Percentiles rank a stretch among this genome's conserved stretches.
Evolutionary conservation across 2,113 vertebrate species (phyloP).

Genomic region (Hydrochoerus hydrochaeris): DNA sequence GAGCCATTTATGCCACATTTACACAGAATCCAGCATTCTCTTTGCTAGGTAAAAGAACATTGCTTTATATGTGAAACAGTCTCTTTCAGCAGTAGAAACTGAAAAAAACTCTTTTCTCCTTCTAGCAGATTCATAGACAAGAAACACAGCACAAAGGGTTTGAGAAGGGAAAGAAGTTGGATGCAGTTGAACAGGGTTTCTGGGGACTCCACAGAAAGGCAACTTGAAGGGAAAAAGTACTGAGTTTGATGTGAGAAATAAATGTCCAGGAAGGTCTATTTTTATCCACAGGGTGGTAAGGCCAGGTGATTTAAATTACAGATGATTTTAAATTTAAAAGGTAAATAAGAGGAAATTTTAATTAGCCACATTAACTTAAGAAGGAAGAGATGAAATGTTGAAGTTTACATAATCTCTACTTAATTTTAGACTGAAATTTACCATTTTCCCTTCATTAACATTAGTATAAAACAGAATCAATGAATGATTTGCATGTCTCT

Average conservation of each 20-base stretch:
- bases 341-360: slow-evolving; percentile 43
- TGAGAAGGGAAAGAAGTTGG: neutral
- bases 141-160: neutral
- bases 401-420: slow-evolving; percentile 28
- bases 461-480: slow-evolving; percentile 59
- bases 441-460: slow-evolving; percentile 8
- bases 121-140: neutral
- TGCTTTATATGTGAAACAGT: neutral
- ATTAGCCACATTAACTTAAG: slow-evolving; percentile 52
- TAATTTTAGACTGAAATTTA: slow-evolving; percentile 60
- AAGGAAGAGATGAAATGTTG: slow-evolving; percentile 39
- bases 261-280: neutral
- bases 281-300: neutral
- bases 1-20: neutral
- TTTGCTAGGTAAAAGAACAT: neutral
- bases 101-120: neutral
- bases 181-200: neutral
- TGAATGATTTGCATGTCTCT: neutral
- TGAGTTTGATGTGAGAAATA: neutral
- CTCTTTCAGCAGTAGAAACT: neutral
- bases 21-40: neutral
- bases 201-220: neutral
- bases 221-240: neutral
- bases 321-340: slow-evolving; percentile 11
- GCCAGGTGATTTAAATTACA: slow-evolving; percentile 17